Conservation (phyloP, 2,888 invertebrate genomes). For the Spisula subtruncata region DNA sequence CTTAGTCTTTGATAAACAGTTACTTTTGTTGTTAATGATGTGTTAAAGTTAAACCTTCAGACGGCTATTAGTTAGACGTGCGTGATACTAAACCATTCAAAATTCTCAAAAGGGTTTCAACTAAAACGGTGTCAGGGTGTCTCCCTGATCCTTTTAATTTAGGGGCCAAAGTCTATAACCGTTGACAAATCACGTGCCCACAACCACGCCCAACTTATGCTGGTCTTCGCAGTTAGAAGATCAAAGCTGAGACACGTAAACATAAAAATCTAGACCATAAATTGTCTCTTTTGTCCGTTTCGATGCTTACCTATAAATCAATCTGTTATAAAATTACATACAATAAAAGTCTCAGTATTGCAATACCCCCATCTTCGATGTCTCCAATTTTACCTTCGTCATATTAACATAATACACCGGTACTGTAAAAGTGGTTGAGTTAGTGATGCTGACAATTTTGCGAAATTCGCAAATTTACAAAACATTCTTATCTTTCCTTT, state of each 20-base stretch:
- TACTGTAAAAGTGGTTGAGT: too few relatives aligned
- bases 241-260: not conserved
- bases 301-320: too few relatives aligned
- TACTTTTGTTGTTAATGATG: conserved; percentile 17
- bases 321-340: too few relatives aligned
- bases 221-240: not conserved
- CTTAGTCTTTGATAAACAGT: conserved; percentile 1
- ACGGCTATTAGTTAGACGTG: conserved; percentile 3
- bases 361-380: not conserved
- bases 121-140: not conserved
- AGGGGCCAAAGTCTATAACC: not conserved
- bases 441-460: too few relatives aligned
- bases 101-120: not conserved
- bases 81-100: not conserved
- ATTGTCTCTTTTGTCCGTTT: not conserved
- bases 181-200: not conserved
- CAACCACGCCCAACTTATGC: not conserved
- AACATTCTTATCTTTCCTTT: too few relatives aligned
- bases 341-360: too few relatives aligned
- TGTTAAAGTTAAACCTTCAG: not conserved
- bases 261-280: not conserved
- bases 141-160: not conserved
- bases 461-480: too few relatives aligned
- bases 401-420: not conserved
- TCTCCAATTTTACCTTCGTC: not conserved